Base-by-base conservation (phyloP, 2,113 vertebrate genomes). In the Pelvicachromis taeniatus region DNA sequence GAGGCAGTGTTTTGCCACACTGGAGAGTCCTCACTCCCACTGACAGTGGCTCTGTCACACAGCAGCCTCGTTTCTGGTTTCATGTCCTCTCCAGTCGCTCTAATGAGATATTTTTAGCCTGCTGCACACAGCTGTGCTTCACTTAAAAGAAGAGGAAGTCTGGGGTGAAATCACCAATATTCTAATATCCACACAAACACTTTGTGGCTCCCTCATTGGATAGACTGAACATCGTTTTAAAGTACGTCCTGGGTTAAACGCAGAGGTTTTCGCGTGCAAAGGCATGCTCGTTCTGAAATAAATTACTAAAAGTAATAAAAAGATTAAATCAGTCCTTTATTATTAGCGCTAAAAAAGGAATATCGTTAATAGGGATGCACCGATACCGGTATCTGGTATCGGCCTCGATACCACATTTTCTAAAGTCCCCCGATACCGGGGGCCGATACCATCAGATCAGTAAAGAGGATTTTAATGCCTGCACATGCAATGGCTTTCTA, bases 101-200 rank as follows among this genome's bases (percentile, higher is more conserved):
- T 85, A 80, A 86, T 81, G 75, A 92, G 89, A 56, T 93, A 93
- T 95, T 92, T 94, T 93, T 93, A 95, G 90, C 83, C 68, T 26
- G 53, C 59, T 73, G 13, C 2, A 23, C 90, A 87, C 92, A 92
- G 86, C 89, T 91, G 86, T 81, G 80, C 86, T 85, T 86, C 75
- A 58, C 17, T 81, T 59, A 68, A 29, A 77, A 54, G 83, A 84
- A 0, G 42, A 58, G 55, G 3, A 53, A 89, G 73, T 75, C 45
- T 78, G 53, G 77, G 82, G 17, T 65, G 21, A 89, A 78, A 84
- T 77, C 78, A 4, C 48, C 80, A 63, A 79, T 65, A 80, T 19
- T 78, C 58, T 84, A 45, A 54, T 35, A 61, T 7, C 29, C 0
- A 7, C 13, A 48, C 40, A 9, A 13, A 81, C 21, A 23, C 53